Conservation (phyloP, 1,140 invertebrate genomes). For the Berghia stephanieae region DNA sequence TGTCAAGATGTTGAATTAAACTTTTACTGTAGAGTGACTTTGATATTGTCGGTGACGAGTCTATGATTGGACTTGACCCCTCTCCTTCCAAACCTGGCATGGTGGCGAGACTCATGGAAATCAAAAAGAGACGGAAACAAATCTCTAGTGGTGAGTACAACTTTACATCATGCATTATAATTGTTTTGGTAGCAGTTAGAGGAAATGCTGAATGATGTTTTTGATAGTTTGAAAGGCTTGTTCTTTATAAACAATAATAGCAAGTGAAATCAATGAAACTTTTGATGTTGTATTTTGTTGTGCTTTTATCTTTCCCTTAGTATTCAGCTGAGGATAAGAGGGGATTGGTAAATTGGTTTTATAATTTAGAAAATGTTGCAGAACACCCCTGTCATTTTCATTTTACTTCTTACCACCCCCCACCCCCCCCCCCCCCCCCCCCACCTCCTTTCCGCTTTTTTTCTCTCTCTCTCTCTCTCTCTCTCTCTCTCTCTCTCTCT, state of each 20-base stretch:
- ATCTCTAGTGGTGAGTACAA: conserved; percentile 55
- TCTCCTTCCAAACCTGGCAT: conserved; percentile 53
- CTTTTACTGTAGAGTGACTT: not conserved
- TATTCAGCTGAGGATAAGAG: not conserved
- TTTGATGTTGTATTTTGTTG: not conserved
- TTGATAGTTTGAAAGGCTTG: too few relatives aligned
- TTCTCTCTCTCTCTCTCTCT: not conserved
- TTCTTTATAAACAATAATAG: too few relatives aligned
- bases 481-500: not conserved
- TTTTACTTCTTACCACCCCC: not conserved
- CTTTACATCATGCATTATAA: too few relatives aligned
- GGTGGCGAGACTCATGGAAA: conserved; percentile 56
- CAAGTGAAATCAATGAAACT: too few relatives aligned
- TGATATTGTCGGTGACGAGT: conserved; percentile 21
- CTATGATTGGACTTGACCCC: conserved; percentile 34
- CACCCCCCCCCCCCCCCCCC: not conserved
- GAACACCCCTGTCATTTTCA: not conserved
- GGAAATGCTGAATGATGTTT: too few relatives aligned
- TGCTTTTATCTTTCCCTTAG: not conserved
- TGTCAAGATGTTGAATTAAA: not conserved
- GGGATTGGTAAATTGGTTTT: not conserved
- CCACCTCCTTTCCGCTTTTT: not conserved
- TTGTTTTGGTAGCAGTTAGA: too few relatives aligned
- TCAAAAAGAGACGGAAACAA: conserved; percentile 54
- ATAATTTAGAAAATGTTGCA: not conserved